phyloP scores from a whole-genome alignment of 1,140 invertebrate genomes.

The Colletes gigas region DNA sequence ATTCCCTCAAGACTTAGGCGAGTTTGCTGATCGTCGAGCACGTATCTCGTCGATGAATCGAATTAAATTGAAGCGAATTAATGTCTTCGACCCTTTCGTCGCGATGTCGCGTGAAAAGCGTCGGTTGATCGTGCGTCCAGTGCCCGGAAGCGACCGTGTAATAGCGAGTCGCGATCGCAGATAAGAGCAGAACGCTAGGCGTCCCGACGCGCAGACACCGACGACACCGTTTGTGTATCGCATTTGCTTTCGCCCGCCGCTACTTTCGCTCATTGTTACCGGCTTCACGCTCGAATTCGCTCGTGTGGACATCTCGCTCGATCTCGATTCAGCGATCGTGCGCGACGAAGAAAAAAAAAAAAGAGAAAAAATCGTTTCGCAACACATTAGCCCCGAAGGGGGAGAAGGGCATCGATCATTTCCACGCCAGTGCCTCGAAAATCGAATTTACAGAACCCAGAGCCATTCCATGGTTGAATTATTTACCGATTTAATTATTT shows the following conservation, averaged over 20 bases:
- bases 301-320: slow-evolving; percentile 28
- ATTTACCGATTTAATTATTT: no score
- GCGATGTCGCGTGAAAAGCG: no score
- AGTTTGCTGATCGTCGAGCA: no score
- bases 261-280: slow-evolving; percentile 64
- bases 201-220: not conserved
- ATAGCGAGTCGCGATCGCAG: not conserved
- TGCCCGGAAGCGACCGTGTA: not conserved
- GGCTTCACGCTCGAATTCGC: slow-evolving; percentile 56
- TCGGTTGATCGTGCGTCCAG: not conserved
- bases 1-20: no score
- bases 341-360: not conserved
- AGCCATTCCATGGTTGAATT: no score
- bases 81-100: no score
- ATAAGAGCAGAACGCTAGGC: not conserved
- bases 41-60: no score
- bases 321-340: slow-evolving; percentile 21
- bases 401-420: slow-evolving; percentile 1
- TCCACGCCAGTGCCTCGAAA: not conserved
- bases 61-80: no score
- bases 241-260: slow-evolving; percentile 54
- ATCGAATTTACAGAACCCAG: not conserved
- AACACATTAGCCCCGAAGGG: not conserved
- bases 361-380: slow-evolving; percentile 2
- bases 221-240: slow-evolving; percentile 35